phyloP scores from a whole-genome alignment of 2,797 vertebrate genomes.

The Phylloscopus collybita region DNA sequence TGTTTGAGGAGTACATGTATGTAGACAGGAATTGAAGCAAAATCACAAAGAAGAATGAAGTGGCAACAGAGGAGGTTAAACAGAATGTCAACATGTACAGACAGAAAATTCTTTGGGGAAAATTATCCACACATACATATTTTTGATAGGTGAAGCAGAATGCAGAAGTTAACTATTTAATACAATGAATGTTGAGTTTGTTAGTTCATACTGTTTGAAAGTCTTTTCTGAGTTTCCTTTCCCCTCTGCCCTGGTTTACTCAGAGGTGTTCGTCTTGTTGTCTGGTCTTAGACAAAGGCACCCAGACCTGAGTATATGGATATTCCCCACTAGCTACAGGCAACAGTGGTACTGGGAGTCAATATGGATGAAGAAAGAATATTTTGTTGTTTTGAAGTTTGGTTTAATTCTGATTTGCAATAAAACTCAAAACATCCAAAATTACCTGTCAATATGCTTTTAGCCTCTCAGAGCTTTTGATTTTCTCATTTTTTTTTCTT shows the following conservation, averaged over 20 bases:
- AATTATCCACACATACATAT: not conserved
- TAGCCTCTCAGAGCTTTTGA: not conserved
- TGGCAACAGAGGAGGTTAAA: not conserved
- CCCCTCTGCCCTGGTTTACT: rapidly evolving
- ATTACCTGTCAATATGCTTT: not conserved
- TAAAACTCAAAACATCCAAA: not conserved
- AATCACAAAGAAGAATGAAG: not conserved
- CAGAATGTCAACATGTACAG: not conserved
- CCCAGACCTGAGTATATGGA: not conserved
- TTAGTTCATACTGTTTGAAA: not conserved
- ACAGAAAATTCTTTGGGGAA: not conserved
- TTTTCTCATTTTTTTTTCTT: not conserved
- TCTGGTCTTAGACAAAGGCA: not conserved
- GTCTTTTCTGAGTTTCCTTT: not conserved
- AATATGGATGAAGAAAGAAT: not conserved
- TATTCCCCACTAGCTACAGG: not conserved
- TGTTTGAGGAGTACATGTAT: not conserved
- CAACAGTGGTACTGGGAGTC: not conserved
- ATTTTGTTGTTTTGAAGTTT: not conserved
- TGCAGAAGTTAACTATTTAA: not conserved
- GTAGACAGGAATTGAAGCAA: not conserved
- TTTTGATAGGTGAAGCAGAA: not conserved
- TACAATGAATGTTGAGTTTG: not conserved
- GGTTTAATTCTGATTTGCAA: not conserved
- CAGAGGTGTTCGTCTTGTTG: not conserved